Conservation (phyloP, 2,797 vertebrate species). For the Gymnocypris eckloni region DNA sequence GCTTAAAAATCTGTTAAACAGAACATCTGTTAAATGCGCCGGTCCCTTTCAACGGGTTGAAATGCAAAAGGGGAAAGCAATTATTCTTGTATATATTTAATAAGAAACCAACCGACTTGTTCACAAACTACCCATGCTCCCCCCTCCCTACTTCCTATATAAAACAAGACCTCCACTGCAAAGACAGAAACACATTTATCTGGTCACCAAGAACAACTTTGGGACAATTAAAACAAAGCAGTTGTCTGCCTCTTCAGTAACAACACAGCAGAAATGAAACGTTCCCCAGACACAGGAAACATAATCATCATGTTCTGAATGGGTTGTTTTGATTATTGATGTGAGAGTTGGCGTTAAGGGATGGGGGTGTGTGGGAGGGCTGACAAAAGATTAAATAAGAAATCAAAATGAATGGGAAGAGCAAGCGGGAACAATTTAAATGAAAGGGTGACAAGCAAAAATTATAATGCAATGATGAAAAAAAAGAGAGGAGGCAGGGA, state of each 20-base stretch:
- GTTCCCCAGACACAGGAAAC: slow-evolving; percentile 35
- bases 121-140: background rate
- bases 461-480: slow-evolving; percentile 12
- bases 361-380: slow-evolving; percentile 22
- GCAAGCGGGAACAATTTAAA: slow-evolving; percentile 12
- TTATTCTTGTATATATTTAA: slow-evolving; percentile 20
- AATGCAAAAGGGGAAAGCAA: slow-evolving; percentile 8
- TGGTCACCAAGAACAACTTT: slow-evolving; percentile 17
- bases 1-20: slow-evolving; percentile 55
- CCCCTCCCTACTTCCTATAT: slow-evolving; percentile 1
- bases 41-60: background rate
- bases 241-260: slow-evolving; percentile 19
- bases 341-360: slow-evolving; percentile 15
- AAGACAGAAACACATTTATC: slow-evolving; percentile 22
- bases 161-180: slow-evolving; percentile 30
- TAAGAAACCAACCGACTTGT: background rate
- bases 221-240: slow-evolving; percentile 34
- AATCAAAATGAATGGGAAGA: slow-evolving; percentile 22
- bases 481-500: background rate
- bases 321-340: slow-evolving; percentile 41
- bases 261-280: slow-evolving; percentile 32
- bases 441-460: slow-evolving; percentile 17
- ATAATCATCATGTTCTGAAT: slow-evolving; percentile 40
- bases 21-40: slow-evolving; percentile 6
- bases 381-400: slow-evolving; percentile 26